phyloP scores from a whole-genome alignment of 2,113 vertebrate genomes.

The Meles meles region DNA sequence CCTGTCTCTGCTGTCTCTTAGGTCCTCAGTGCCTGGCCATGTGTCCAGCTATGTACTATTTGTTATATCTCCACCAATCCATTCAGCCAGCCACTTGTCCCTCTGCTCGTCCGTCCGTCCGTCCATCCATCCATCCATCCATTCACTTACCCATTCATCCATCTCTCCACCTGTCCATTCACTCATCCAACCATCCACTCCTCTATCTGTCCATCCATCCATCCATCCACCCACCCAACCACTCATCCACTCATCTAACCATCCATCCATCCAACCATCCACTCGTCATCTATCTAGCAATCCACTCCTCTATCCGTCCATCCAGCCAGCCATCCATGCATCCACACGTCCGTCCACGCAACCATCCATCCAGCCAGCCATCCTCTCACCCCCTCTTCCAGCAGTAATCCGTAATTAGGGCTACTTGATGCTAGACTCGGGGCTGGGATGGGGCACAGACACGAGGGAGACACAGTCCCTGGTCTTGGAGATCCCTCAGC shows the following conservation, averaged over 20 bases:
- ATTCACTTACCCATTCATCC: too few relatives aligned
- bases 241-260: too few relatives aligned
- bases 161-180: not conserved
- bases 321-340: not conserved
- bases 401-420: accelerated
- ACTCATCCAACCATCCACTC: not conserved
- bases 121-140: accelerated
- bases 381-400: not conserved
- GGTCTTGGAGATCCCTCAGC: not conserved
- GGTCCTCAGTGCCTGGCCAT: too few relatives aligned
- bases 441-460: not conserved
- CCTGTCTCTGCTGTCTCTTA: not conserved
- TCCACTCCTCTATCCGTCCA: too few relatives aligned
- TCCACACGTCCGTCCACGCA: too few relatives aligned
- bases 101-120: not conserved
- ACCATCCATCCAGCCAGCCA: not conserved
- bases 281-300: not conserved
- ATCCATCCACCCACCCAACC: accelerated
- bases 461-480: not conserved
- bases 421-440: not conserved
- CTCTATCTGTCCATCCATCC: accelerated
- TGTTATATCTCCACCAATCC: not conserved
- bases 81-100: not conserved
- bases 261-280: too few relatives aligned
- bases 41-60: too few relatives aligned